phyloP scores from a whole-genome alignment of 2,113 vertebrate genomes.

The Gracilinanus agilis region DNA sequence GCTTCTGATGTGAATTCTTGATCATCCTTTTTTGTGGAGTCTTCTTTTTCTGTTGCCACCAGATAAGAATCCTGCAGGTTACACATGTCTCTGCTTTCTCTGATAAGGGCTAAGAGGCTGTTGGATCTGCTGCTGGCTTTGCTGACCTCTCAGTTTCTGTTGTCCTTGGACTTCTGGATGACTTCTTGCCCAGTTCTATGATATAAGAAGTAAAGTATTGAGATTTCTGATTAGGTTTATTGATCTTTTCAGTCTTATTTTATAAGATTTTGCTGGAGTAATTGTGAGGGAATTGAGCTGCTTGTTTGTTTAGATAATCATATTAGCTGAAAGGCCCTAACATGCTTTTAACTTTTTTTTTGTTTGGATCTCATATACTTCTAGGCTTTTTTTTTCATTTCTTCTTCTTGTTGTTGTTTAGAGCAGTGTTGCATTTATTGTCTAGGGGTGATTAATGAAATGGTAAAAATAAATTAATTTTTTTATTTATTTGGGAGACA shows the following conservation, averaged over 20 bases:
- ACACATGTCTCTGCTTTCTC: neutral
- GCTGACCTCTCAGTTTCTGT: neutral
- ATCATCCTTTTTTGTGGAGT: neutral
- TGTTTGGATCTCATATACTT: neutral
- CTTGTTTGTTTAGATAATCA: neutral
- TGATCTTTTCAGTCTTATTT: neutral
- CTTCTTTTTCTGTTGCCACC: neutral
- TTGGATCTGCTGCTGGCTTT: neutral
- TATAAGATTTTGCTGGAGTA: neutral
- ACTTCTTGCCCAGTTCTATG: neutral
- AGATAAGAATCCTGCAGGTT: neutral
- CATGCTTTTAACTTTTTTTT: neutral
- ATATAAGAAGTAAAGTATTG: neutral
- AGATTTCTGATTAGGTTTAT: neutral
- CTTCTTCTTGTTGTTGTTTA: neutral
- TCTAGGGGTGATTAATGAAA: rapidly evolving
- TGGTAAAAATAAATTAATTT: neutral
- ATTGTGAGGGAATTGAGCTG: neutral
- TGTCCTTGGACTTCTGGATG: neutral
- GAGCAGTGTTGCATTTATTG: neutral
- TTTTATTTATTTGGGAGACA: neutral
- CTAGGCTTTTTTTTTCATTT: neutral
- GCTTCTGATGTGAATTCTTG: neutral
- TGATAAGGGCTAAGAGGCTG: neutral
- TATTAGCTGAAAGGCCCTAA: neutral